Base-by-base conservation (phyloP, 2,888 invertebrate species). In the Drosophila demipolita region DNA sequence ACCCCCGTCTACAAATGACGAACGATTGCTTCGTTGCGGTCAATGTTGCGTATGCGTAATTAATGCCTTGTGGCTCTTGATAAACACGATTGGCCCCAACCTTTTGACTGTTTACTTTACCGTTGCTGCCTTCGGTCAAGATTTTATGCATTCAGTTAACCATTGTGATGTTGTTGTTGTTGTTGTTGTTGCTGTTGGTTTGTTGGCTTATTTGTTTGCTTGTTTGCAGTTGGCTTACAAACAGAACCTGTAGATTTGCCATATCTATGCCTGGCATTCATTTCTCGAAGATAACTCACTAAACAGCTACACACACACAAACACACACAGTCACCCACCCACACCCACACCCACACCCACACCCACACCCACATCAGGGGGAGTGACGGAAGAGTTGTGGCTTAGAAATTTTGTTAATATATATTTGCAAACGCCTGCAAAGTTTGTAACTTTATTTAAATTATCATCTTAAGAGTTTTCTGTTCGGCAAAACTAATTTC, bases 21-120 rank as follows among this genome's bases (percentile, higher is more conserved):
- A 77, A 55, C 72, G 72, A 77, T 78, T 71, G 66, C 75, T 67
- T 45, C 64, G 64, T 55, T 62, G 55, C 67, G 78, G 82, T 61
- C 83, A 75, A 87, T 65, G 82, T 70, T 76, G 79, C 81, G 84
- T 85, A 85, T 85, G 74, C 87, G 89, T 89, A 85, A 85, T 85
- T 85, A 85, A 87, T 83, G 84, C 87, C 83, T 64, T 75, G 70
- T 69, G 80, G 83, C 72, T 76, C 64, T 77, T 67, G 79, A 87
- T 83, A 85, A 87, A 87, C 87, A 74, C 77, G 81, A 42, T 48
- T 65, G 54, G 45, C 42, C 15, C 26, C 52, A 15, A 15, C 11
- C 23, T 23, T 20, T 40, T 54, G 23, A 54, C 17, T 54, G 36
- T 78, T 80, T 80, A 52, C 63, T 53, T 72, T 71, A 55, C 59